Base-by-base conservation (phyloP, 2,113 vertebrate genomes). In the Speoplatyrhinus poulsoni region DNA sequence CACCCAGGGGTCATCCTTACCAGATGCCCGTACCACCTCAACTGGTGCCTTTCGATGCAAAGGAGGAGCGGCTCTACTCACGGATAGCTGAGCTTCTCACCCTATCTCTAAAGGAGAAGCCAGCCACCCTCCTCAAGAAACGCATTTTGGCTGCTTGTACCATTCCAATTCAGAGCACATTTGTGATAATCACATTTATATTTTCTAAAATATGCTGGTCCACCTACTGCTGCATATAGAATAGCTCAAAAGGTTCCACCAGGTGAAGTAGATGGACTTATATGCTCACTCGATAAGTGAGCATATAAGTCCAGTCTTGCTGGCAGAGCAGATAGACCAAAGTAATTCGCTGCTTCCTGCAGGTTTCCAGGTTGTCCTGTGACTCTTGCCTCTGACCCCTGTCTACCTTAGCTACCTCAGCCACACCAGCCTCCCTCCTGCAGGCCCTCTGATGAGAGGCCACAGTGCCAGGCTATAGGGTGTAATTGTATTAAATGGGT, bases 401-500 rank as follows among this genome's bases (percentile, higher is more conserved):
- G 36, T 56, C 60, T 65, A 66, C 72, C 55, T 50, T 55, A 49
- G 65, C 17, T 46, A 69, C 66, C 15, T 57, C 49, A 67, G 68
- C 82, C 68, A 47, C 71, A 74, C 62, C 17, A 56, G 74, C 70
- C 83, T 79, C 55, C 69, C 47, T 33, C 49, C 59, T 26, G 46
- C 62, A 19, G 59, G 6, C 58, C 17, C 41, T 76, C 53, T 69
- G 49, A 72, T 72, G 41, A 70, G 66, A 79, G 72, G 72, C 82
- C 80, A 79, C 19, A 59, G 56, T 8, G 56, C 78, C 88, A 82
- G 89, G 82, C 82, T 87, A 87, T 81, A 78, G 73, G 65, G 83
- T 86, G 79, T 92, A 94, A 94, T 95, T 93, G 86, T 90, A 87
- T 93, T 92, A 91, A 91, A 89, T 86, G 75, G 79, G 85, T 79